Evolutionary conservation across 2,113 vertebrate species (phyloP).

Genomic region (Myocastor coypus): DNA sequence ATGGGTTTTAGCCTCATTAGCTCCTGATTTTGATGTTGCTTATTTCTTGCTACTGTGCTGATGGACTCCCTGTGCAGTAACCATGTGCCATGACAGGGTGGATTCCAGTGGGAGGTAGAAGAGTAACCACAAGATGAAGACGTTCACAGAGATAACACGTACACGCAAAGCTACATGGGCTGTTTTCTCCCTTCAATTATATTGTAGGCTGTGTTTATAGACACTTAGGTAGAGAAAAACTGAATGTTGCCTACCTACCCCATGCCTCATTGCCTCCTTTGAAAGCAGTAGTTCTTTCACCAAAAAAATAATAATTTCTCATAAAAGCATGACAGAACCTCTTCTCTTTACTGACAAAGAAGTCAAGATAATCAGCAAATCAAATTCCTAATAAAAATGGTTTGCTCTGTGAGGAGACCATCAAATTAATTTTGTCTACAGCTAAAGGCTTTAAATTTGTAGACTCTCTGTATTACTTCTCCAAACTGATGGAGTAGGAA

Average conservation of each 20-base stretch:
- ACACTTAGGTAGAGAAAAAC: background rate
- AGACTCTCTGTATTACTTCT: background rate
- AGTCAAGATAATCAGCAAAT: conserved; percentile 36
- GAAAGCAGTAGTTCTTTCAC: conserved; percentile 15
- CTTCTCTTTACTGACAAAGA: conserved; percentile 6
- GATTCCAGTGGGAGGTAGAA: background rate
- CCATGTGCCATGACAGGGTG: background rate
- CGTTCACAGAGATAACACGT: background rate
- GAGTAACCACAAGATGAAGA: conserved; percentile 7
- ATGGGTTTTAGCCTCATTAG: conserved; percentile 59
- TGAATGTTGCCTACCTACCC: background rate
- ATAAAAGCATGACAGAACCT: background rate
- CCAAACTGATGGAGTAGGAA: background rate
- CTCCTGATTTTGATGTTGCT: conserved; percentile 26
- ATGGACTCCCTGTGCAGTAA: background rate
- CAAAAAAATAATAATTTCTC: conserved; percentile 19
- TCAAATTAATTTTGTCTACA: background rate
- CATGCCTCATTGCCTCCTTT: background rate
- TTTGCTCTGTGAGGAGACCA: background rate
- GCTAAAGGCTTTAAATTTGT: background rate
- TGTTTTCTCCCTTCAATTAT: background rate
- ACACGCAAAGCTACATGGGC: background rate
- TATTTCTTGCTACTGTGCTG: background rate
- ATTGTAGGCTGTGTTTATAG: conserved; percentile 22
- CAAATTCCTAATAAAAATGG: conserved; percentile 60